These are phyloP conservation scores for Dryadula phaetusa DNA, from an alignment of 2,888 invertebrate genomes.

Conservation along the genomic window DNA sequence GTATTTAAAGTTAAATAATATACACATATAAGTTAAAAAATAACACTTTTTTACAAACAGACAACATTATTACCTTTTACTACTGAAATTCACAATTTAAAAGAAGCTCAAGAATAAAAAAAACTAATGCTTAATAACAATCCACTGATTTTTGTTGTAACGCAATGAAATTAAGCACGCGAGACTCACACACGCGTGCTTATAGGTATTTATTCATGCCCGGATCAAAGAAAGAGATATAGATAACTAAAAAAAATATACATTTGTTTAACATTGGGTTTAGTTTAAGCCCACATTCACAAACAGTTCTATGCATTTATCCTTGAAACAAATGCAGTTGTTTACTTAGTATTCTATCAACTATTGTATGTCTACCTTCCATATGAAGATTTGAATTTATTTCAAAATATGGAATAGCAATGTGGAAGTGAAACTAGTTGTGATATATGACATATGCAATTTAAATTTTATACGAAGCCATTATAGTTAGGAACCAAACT, in stretches of 20 bases:
- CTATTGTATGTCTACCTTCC: not conserved
- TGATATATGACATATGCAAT: not conserved
- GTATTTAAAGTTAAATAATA: not conserved
- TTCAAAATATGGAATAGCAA: not conserved
- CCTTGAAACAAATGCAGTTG: not conserved
- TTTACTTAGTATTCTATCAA: not conserved
- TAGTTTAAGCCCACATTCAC: not conserved
- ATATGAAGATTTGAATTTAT: not conserved
- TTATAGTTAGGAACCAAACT: too few species aligned
- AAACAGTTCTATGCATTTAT: not conserved
- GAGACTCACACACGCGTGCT: not conserved
- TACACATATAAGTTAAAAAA: not conserved
- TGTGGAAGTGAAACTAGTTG: not conserved
- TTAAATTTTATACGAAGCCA: not conserved
- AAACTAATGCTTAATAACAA: too few species aligned
- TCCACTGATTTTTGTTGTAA: too few species aligned
- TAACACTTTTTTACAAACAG: too few species aligned
- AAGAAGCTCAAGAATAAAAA: too few species aligned
- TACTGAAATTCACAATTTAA: too few species aligned
- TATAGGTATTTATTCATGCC: too few species aligned
- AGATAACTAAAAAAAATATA: not conserved
- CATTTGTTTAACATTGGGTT: not conserved
- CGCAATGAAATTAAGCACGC: not conserved
- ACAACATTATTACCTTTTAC: too few species aligned
- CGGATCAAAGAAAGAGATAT: not conserved